Conservation (phyloP, 2,113 vertebrate genomes). For the Empidonax traillii region DNA sequence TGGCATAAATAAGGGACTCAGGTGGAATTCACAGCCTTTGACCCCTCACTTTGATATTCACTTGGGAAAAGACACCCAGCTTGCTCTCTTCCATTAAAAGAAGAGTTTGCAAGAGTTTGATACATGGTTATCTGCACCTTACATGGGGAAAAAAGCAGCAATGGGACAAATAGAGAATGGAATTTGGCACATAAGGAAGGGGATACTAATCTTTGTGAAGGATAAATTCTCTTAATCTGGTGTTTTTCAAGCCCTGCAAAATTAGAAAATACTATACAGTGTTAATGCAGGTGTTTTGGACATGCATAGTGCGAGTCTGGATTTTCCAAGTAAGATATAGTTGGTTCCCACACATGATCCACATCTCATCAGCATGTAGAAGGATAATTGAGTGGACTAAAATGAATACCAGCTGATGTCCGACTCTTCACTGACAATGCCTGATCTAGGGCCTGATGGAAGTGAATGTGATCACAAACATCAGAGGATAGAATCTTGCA, state of each 20-base stretch:
- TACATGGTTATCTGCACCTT: not conserved
- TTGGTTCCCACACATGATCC: not conserved
- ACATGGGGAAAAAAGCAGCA: not conserved
- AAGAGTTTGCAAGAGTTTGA: not conserved
- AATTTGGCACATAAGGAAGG: not conserved
- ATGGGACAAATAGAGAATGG: not conserved
- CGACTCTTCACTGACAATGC: not conserved
- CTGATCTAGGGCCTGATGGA: not conserved
- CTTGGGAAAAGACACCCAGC: not conserved
- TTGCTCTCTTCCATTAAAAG: not conserved
- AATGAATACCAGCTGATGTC: not conserved
- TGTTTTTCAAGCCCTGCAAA: not conserved
- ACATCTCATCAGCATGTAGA: not conserved
- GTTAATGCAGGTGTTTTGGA: not conserved
- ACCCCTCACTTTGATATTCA: not conserved
- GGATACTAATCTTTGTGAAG: not conserved
- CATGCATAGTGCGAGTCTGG: not conserved
- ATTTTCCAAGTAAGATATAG: not conserved
- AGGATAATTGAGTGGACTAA: not conserved
- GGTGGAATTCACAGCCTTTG: not conserved
- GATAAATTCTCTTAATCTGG: not conserved
- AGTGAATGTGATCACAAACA: not conserved
- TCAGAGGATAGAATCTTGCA: not conserved
- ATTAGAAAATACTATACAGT: not conserved
- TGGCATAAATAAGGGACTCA: not conserved